These are phyloP conservation scores for Atherinomorus stipes DNA, from an alignment of 2,113 vertebrate species.

Conservation along the genomic window DNA sequence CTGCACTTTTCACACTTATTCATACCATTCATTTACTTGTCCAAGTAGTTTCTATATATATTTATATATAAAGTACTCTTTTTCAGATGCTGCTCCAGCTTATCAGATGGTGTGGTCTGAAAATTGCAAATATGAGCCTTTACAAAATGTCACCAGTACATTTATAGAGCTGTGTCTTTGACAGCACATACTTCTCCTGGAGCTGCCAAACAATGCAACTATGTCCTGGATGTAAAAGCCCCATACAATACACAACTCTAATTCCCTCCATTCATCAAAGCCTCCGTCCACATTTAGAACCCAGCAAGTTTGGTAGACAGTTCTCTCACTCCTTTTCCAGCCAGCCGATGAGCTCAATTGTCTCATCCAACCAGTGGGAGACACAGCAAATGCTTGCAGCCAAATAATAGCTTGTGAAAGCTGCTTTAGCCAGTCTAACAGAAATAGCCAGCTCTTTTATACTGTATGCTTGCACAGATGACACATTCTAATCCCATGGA, in stretches of 20 bases:
- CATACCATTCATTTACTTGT: not conserved
- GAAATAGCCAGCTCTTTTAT: not conserved
- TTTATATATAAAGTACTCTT: not conserved
- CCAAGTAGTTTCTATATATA: not conserved
- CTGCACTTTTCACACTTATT: not conserved
- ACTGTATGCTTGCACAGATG: constrained; percentile 3
- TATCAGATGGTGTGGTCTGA: not conserved
- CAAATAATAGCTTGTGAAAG: constrained; percentile 6
- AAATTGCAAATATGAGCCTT: not conserved
- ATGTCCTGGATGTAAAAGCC: constrained; percentile 9
- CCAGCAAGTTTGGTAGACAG: not conserved
- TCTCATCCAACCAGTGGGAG: constrained; percentile 15
- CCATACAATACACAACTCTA: not conserved
- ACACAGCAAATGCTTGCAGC: not conserved
- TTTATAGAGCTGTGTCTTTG: not conserved
- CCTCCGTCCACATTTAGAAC: constrained; percentile 14
- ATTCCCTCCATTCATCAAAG: constrained; percentile 16
- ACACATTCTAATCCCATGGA: not conserved
- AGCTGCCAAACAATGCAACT: not conserved
- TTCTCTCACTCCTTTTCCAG: constrained; percentile 6
- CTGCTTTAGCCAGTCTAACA: not conserved
- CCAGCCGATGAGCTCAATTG: constrained; percentile 17
- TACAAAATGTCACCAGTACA: constrained; percentile 10
- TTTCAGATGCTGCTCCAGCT: not conserved
- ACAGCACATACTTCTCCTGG: not conserved